Percentiles rank a stretch among this genome's conserved stretches.
phyloP scores from a whole-genome alignment of 2,113 vertebrate genomes.

The Mohoua ochrocephala region DNA sequence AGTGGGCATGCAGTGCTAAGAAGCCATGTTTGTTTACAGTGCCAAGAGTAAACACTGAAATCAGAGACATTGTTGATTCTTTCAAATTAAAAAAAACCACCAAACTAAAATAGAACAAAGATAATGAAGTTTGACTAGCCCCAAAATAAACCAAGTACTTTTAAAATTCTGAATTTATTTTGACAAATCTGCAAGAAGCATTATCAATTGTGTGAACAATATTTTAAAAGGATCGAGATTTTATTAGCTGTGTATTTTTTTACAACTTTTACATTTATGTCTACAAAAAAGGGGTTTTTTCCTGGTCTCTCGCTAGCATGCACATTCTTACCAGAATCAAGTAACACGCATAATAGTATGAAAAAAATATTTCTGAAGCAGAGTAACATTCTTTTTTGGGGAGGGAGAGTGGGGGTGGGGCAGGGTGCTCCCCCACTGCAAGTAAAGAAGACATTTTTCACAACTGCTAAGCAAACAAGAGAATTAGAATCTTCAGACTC shows the following conservation, averaged over 20 bases:
- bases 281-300: background rate
- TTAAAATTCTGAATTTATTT: constrained; percentile 1
- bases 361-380: background rate
- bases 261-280: background rate
- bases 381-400: background rate
- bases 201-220: background rate
- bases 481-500: constrained; percentile 16
- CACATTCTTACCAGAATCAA: background rate
- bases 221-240: background rate
- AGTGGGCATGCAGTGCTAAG: background rate
- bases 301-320: background rate
- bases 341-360: background rate
- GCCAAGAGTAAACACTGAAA: background rate
- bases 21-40: background rate
- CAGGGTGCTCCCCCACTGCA: background rate
- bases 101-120: background rate
- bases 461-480: constrained; percentile 16
- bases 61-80: background rate
- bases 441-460: background rate
- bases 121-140: background rate
- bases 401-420: background rate
- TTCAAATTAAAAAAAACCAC: background rate
- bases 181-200: background rate
- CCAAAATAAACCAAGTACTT: background rate
- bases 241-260: background rate